phyloP scores from a whole-genome alignment of 2,113 vertebrate species.

The Girardinichthys multiradiatus region DNA sequence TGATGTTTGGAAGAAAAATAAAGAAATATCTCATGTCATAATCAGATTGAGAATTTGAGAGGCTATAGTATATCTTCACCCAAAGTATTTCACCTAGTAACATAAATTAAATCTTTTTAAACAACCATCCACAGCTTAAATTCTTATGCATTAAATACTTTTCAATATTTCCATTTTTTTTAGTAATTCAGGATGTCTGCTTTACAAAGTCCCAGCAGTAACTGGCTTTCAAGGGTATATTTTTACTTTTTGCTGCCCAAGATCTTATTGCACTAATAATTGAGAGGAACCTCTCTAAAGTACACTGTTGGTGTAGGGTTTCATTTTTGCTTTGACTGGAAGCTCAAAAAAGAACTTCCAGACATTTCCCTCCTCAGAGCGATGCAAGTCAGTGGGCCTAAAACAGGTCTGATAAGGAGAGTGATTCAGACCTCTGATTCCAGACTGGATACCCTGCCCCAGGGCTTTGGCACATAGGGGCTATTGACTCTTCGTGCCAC shows the following conservation, averaged over 20 bases:
- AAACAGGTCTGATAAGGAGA: slow-evolving; percentile 36
- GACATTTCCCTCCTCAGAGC: slow-evolving; percentile 22
- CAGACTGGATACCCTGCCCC: slow-evolving; percentile 91
- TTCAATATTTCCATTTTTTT: slow-evolving; percentile 61
- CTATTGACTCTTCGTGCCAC: slow-evolving; percentile 76
- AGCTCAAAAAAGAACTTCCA: slow-evolving; percentile 40
- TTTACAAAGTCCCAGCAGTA: slow-evolving; percentile 69
- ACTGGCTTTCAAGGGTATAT: slow-evolving; percentile 49
- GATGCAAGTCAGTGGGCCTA: slow-evolving; percentile 43
- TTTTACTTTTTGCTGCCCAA: slow-evolving; percentile 41
- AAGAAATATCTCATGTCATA: slow-evolving; percentile 51
- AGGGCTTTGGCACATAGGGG: slow-evolving; percentile 83
- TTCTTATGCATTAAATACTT: slow-evolving; percentile 73
- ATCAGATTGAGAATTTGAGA: slow-evolving; percentile 53
- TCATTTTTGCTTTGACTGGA: slow-evolving; percentile 71
- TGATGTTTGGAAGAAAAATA: slow-evolving; percentile 32
- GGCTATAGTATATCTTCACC: slow-evolving; percentile 75
- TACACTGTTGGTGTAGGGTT: slow-evolving; percentile 71
- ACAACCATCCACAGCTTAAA: slow-evolving; percentile 74
- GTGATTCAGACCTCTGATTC: slow-evolving; percentile 90
- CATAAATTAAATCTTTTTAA: slow-evolving; percentile 74
- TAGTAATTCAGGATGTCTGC: slow-evolving; percentile 50
- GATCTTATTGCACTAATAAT: slow-evolving; percentile 78
- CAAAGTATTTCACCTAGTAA: slow-evolving; percentile 64
- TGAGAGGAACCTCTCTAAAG: slow-evolving; percentile 69